A percentile compares a stretch with the other conserved stretches of the same genome.
These are phyloP conservation scores for Vannuccia rotundouncinata DNA, from an alignment of 2,888 invertebrate species.

Conservation along the genomic window DNA sequence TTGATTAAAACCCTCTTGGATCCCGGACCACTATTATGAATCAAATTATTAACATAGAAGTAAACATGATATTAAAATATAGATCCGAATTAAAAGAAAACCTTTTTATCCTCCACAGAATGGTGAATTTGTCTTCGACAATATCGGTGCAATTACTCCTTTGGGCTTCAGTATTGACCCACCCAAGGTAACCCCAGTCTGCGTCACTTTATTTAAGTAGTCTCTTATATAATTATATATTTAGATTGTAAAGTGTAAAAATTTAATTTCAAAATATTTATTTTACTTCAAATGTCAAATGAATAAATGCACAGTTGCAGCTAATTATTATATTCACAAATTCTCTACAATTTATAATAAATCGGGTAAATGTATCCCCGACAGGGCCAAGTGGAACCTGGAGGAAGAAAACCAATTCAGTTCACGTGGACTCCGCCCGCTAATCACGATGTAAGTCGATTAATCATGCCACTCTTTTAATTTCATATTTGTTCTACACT, in stretches of 20 bases:
- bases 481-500: no score
- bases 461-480: not conserved
- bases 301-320: no score
- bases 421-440: constrained; percentile 55
- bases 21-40: no score
- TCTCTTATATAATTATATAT: not conserved
- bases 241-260: no score
- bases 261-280: no score
- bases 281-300: not conserved
- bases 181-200: constrained; percentile 43
- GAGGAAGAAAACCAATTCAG: constrained; percentile 48
- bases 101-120: constrained; percentile 52
- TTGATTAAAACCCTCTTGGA: no score
- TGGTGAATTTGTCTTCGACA: constrained; percentile 55
- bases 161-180: constrained; percentile 54
- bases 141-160: constrained; percentile 45
- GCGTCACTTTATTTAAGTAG: not conserved
- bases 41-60: no score
- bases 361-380: not conserved
- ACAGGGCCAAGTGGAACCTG: constrained; percentile 53
- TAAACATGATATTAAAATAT: no score
- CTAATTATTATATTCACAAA: no score
- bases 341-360: not conserved
- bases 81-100: not conserved
- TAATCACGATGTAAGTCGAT: constrained; percentile 51